Base-by-base conservation (phyloP, 2,113 vertebrate genomes). In the Tupaia tana region DNA sequence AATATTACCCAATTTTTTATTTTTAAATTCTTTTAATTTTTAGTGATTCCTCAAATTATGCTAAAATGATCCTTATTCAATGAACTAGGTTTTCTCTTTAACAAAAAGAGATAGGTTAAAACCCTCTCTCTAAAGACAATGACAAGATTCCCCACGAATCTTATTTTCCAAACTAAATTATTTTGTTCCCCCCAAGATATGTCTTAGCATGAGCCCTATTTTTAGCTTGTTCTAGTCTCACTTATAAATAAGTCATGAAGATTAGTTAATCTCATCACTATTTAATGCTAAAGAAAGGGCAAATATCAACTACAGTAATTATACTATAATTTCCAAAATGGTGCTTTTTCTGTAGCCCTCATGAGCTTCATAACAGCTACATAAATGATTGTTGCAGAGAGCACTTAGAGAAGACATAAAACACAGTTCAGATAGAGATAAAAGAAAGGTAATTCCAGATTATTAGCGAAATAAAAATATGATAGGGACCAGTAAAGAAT, bases 171-270 rank as follows among this genome's bases (percentile, higher is more conserved):
- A 70, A 10, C 12, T 67, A 71, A 94, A 86, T 89, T 61, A 18
- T 3, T 12, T 75, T 90, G 0, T 69, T 77, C 5, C 43, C 75
- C 52, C 15, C 93, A 94, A 79, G 63, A 79, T 16, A 2, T 64
- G 7, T 91, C 43, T 70, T 70, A 29, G 9, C 4, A 73, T 80
- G 7, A 89, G 10, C 9, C 9, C 14, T 66, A 70, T 59, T 79
- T 95, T 91, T 87, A 87, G 11, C 58, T 94, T 93, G 10, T 29
- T 95, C 24, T 82, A 61, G n/a, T 75, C 4, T 81, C 16, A 86
- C 3, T 54, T 83, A 67, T 29, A 81, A 78, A 82, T 67, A 81
- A 81, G 24, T 52, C 19, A 52, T 31, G 20, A 80, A 22, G 3
- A 34, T n/a, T 88, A 54, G 20, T 87, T 58, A 84, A 79, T 69